Evolutionary conservation across 2,888 invertebrate species (phyloP), one percentile per base, ranked within the genome.

Genomic region (Furcula furcula): DNA sequence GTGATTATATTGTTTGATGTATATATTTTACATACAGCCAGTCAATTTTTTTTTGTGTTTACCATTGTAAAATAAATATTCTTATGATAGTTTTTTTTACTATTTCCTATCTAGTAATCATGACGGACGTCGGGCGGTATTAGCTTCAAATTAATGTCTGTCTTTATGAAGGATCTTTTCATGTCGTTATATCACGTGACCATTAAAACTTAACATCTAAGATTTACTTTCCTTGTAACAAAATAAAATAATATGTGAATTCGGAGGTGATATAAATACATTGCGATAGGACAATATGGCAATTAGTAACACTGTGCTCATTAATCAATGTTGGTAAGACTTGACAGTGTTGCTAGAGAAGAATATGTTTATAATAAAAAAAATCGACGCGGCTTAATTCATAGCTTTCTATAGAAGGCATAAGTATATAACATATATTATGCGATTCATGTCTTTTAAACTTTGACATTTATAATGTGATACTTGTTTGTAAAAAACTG

Each of bases 361-460:
- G 20, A 40, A 46, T 31, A 28, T 26, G 27, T 28, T 12, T 43
- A 29, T 46, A 40, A 51, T 7, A 22, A 36, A 42, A 31, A 39
- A 40, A 43, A 49, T 31, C 30, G 31, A 39, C 38, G 38, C 34
- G 29, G 40, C 45, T 37, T 43, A 28, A 45, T 60, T 61, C 55
- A 34, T 46, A 40, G 65, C 61, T 64, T 66, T 58, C 53, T 35
- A 35, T 63, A 62, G 60, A 60, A 56, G 51, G 60, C 56, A 40
- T 55, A 58, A n/a, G 58, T 53, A 48, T 36, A 7, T 34, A 35
- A 36, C 30, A 37, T 34, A 29, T 34, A n/a, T n/a, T n/a, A 29
- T 25, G 34, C n/a, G 15, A 12, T 34, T 20, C 16, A 23, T 31
- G 31, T 25, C 12, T 22, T 29, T 4, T 9, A 7, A 9, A n/a